Evolutionary conservation across 2,888 invertebrate species (phyloP).

Genomic region (Agrotis clavis): DNA sequence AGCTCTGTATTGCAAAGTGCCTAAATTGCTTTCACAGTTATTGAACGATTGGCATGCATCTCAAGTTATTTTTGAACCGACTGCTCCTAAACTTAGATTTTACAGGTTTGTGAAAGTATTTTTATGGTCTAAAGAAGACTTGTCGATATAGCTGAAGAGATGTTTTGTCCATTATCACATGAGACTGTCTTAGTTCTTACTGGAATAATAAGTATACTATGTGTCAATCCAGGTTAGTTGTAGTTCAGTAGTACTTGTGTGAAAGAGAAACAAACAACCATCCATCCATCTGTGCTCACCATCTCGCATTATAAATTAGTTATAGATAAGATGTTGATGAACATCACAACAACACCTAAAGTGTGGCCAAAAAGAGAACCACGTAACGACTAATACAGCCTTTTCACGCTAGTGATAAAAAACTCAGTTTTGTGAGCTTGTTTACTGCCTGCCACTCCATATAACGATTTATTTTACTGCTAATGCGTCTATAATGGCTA

Average conservation of each 20-base stretch:
- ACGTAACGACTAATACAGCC: not conserved
- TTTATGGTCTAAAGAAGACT: not conserved
- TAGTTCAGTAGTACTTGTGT: too few species aligned
- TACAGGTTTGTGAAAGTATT: slow-evolving; percentile 10
- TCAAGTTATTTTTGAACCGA: slow-evolving; percentile 6
- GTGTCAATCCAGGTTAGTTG: too few species aligned
- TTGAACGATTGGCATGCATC: not conserved
- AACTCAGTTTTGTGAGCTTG: slow-evolving; percentile 21
- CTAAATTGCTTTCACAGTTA: not conserved
- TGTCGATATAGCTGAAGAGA: slow-evolving; percentile 10
- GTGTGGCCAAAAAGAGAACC: not conserved
- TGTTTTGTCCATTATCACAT: slow-evolving; percentile 3
- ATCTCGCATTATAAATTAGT: too few species aligned
- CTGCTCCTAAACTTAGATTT: slow-evolving; percentile 1
- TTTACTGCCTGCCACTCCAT: slow-evolving; percentile 30
- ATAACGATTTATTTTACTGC: slow-evolving; percentile 41
- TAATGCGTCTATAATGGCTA: slow-evolving; percentile 16
- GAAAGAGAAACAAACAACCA: too few species aligned
- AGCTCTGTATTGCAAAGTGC: not conserved
- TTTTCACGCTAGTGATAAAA: slow-evolving; percentile 31
- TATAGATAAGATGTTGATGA: too few species aligned
- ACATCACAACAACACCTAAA: not conserved
- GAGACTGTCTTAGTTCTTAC: too few species aligned
- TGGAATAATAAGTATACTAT: too few species aligned
- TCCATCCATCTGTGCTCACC: too few species aligned